Percentiles rank a stretch among this genome's conserved stretches.
Conservation (phyloP, 37 sponge, comb jelly and placozoan species). For the Crambe crambe region DNA sequence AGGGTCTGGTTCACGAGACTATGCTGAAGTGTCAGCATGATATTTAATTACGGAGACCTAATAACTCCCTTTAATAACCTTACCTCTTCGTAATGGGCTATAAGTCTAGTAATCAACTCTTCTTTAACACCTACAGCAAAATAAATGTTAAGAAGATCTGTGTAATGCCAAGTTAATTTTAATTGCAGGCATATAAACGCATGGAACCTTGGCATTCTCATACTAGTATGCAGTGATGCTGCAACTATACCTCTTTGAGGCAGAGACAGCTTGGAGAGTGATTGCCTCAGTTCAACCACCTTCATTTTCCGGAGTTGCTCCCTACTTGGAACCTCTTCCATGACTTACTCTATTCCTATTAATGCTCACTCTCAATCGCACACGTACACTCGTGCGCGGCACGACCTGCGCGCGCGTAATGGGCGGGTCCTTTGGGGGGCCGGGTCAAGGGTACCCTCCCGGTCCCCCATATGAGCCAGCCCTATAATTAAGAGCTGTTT, state of each 20-base stretch:
- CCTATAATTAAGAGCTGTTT: too few relatives aligned
- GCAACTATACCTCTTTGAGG: conserved; percentile 29
- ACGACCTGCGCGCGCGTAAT: too few relatives aligned
- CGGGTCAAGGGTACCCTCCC: too few relatives aligned
- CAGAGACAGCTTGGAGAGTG: conserved; percentile 19
- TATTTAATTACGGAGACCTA: not conserved
- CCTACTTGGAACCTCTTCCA: conserved; percentile 29
- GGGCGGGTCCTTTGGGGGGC: too few relatives aligned
- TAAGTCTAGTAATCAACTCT: conserved; percentile 42
- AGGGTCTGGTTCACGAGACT: not conserved
- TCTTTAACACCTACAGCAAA: conserved; percentile 34
- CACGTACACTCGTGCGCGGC: too few relatives aligned
- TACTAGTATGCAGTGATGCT: not conserved
- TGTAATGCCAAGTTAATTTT: too few relatives aligned
- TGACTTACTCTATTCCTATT: not conserved
- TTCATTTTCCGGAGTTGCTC: conserved; percentile 25
- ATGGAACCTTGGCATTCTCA: too few relatives aligned
- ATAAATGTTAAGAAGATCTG: not conserved
- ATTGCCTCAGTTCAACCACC: conserved; percentile 39
- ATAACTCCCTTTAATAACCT: not conserved
- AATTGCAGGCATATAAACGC: too few relatives aligned
- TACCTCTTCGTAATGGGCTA: conserved; percentile 13
- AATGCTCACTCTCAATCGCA: not conserved
- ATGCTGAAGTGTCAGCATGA: not conserved
- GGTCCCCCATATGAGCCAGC: too few relatives aligned